Evolutionary conservation across 2,888 invertebrate species (phyloP), one percentile per base, ranked within the genome.

Genomic region (Zygaena filipendulae): DNA sequence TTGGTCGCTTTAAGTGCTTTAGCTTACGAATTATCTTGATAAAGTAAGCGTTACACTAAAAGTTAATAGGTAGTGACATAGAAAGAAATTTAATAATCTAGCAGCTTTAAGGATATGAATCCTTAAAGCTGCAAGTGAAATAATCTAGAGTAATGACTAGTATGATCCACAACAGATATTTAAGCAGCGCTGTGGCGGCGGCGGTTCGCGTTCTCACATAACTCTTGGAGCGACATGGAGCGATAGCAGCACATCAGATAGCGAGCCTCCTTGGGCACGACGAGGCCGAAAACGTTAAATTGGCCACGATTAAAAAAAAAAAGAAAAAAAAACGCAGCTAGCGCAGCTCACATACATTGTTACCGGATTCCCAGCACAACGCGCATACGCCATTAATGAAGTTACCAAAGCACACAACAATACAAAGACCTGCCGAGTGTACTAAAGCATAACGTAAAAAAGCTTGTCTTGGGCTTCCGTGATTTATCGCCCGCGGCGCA

Each of bases 181-280:
- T 23, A 30, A 27, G 30, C 28, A n/a, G n/a, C n/a, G n/a, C n/a
- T n/a, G n/a, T n/a, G n/a, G n/a, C n/a, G n/a, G n/a, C n/a, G n/a
- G n/a, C n/a, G n/a, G n/a, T n/a, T n/a, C n/a, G n/a, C n/a, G 43
- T 69, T 71, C 72, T 59, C 71, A 74, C 68, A 68, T 66, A 66
- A 70, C 42, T 72, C 61, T 63, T 47, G 35, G 36, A 41, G 39
- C 42, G 53, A 56, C 55, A 41, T 39, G 49, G 29, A 37, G 44
- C 53, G 56, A 59, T 54, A 55, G 46, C 49, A 39, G 35, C 39
- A 49, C 45, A 59, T 61, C 59, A 53, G 67, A 68, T 67, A 67
- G 49, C 46, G 35, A 39, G 45, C 44, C 49, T 52, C n/a, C n/a
- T 55, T 49, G 53, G 52, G 43, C 52, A 46, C 47, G 47, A 47